Conservation (phyloP, 37 sponge, comb jelly and placozoan genomes). For the Cladorhizidae sp. region DNA sequence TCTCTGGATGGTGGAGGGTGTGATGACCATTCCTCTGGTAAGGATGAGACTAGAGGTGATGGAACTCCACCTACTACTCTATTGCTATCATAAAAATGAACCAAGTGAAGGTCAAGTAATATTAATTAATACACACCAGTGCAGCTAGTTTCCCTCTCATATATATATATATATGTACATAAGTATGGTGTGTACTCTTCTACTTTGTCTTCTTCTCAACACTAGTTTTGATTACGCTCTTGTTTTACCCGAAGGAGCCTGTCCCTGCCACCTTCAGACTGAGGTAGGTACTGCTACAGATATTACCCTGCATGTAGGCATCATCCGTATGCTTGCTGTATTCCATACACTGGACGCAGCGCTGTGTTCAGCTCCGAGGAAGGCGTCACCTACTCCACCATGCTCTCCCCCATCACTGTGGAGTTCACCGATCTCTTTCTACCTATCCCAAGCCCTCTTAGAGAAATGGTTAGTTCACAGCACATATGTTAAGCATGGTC, state of each 20-base stretch:
- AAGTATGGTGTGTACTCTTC: not conserved
- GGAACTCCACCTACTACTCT: too few relatives aligned
- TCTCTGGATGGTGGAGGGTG: conserved; percentile 8
- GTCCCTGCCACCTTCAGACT: conserved; percentile 41
- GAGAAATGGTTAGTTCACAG: not conserved
- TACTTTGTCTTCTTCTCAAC: conserved; percentile 21
- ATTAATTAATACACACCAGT: too few relatives aligned
- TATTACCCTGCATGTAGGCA: not conserved
- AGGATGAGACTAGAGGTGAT: not conserved
- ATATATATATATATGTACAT: not conserved
- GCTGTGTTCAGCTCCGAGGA: conserved; percentile 61
- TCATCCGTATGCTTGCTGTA: not conserved
- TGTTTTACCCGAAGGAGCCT: conserved; percentile 53
- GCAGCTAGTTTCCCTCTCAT: too few relatives aligned
- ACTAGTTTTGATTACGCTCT: conserved; percentile 7
- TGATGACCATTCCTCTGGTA: conserved; percentile 9
- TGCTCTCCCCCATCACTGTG: conserved; percentile 21
- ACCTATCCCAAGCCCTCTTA: conserved; percentile 13
- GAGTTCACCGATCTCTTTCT: conserved; percentile 62
- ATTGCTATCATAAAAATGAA: too few relatives aligned
- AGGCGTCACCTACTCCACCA: conserved; percentile 43
- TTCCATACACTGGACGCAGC: conserved; percentile 22
- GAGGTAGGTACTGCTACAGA: conserved; percentile 5
- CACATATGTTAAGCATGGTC: too few relatives aligned
- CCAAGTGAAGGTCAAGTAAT: too few relatives aligned